These are phyloP conservation scores for Dryocosmus kuriphilus DNA, from an alignment of 2,888 invertebrate species.

Conservation along the genomic window DNA sequence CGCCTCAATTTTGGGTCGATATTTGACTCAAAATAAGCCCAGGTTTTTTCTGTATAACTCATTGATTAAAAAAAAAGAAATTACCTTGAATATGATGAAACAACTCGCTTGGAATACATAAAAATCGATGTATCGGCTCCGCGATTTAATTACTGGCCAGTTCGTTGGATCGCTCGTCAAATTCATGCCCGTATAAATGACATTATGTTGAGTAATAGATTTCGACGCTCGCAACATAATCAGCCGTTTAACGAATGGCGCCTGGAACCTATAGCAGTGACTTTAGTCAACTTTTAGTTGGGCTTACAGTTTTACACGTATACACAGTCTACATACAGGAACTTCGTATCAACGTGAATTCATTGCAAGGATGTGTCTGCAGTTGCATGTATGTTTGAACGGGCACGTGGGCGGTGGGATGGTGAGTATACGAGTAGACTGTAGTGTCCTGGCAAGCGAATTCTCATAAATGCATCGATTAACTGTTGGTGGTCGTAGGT, in stretches of 20 bases:
- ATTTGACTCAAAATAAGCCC: too few species aligned
- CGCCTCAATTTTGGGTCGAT: too few species aligned
- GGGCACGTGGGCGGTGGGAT: slow-evolving; percentile 49
- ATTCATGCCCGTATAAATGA: slow-evolving; percentile 53
- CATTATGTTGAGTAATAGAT: slow-evolving; percentile 61
- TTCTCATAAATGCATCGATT: slow-evolving; percentile 75
- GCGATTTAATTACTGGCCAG: slow-evolving; percentile 52
- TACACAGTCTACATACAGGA: too few species aligned
- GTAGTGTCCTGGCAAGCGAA: slow-evolving; percentile 60
- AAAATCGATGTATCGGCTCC: slow-evolving; percentile 44
- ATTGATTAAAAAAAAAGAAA: background rate
- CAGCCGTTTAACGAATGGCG: slow-evolving; percentile 63
- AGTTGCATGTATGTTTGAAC: slow-evolving; percentile 40
- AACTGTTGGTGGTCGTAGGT: slow-evolving; percentile 74
- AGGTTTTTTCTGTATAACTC: too few species aligned
- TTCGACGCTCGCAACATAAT: slow-evolving; percentile 60
- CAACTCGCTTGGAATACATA: slow-evolving; percentile 43
- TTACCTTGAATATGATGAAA: slow-evolving; percentile 2
- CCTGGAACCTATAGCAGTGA: background rate
- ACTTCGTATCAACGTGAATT: background rate
- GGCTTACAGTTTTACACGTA: background rate
- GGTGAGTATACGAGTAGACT: too few species aligned
- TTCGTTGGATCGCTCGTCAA: slow-evolving; percentile 53
- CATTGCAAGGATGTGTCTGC: slow-evolving; percentile 1
- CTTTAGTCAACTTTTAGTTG: slow-evolving; percentile 25